These are phyloP conservation scores for Holacanthella duospinosa DNA, from an alignment of 2,888 invertebrate species.

Conservation along the genomic window DNA sequence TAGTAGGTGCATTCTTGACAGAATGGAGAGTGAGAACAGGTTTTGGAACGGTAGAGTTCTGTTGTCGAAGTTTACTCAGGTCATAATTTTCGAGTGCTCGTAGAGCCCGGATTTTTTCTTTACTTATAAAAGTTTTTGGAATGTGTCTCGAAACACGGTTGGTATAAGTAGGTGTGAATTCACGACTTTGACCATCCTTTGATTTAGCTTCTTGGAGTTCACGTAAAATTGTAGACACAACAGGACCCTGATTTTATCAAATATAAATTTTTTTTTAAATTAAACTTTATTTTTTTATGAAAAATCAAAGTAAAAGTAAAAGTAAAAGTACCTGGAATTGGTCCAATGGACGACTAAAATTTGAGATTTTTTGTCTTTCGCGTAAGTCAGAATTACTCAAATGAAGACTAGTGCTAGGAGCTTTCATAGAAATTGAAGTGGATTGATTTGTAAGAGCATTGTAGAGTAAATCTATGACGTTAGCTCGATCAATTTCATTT, in stretches of 20 bases:
- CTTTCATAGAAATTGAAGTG: background rate
- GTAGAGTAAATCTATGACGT: background rate
- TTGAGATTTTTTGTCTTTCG: too few relatives aligned
- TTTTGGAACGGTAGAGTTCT: background rate
- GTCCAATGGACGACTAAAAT: background rate
- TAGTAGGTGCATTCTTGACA: background rate
- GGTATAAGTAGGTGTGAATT: background rate
- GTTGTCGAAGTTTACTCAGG: background rate
- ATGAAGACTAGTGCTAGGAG: background rate
- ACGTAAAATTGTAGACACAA: background rate
- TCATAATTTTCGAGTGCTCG: slow-evolving; percentile 1
- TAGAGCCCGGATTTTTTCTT: background rate
- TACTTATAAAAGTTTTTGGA: background rate
- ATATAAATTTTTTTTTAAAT: background rate
- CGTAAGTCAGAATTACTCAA: background rate
- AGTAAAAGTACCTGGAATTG: background rate
- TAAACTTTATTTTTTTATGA: too few relatives aligned
- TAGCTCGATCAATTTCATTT: background rate
- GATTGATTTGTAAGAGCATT: background rate
- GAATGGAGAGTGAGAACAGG: background rate
- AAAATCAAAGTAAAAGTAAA: too few relatives aligned
- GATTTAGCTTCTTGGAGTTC: background rate
- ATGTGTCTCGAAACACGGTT: background rate
- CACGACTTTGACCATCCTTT: background rate
- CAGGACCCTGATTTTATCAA: background rate